Conservation (phyloP, 2,888 invertebrate genomes). For the Cryptus armator region DNA sequence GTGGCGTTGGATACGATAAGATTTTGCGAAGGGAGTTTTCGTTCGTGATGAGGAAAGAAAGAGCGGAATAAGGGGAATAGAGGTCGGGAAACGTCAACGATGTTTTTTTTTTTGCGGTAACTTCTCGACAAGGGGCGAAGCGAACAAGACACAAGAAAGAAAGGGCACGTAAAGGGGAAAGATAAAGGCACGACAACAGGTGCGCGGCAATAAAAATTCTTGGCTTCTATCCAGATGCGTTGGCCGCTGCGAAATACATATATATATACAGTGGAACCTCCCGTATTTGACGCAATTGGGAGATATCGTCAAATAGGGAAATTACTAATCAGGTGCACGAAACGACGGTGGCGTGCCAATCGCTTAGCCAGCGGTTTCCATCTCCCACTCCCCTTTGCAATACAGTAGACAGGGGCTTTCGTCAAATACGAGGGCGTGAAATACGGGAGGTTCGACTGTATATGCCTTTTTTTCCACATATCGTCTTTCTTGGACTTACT, state of each 20-base stretch:
- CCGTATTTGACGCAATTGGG: no score
- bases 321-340: no score
- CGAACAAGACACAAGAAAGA: constrained; percentile 1
- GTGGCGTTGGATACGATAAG: constrained; percentile 21
- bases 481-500: not conserved
- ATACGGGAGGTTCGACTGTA: not conserved
- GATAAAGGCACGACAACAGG: constrained; percentile 32
- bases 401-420: no score
- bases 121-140: not conserved
- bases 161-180: constrained; percentile 9
- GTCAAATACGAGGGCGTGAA: no score
- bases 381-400: no score
- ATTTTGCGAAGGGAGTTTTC: constrained; percentile 9
- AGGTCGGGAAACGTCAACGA: constrained; percentile 4
- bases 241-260: not conserved
- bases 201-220: constrained; percentile 32
- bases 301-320: no score
- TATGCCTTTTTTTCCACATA: not conserved
- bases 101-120: constrained; percentile 10
- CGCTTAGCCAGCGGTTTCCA: no score
- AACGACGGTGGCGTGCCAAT: no score
- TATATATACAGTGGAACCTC: not conserved
- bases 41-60: constrained; percentile 6
- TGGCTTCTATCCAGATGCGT: constrained; percentile 41
- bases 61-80: not conserved